These are phyloP conservation scores for Philereme transversata DNA, from an alignment of 2,888 invertebrate species.

Conservation along the genomic window DNA sequence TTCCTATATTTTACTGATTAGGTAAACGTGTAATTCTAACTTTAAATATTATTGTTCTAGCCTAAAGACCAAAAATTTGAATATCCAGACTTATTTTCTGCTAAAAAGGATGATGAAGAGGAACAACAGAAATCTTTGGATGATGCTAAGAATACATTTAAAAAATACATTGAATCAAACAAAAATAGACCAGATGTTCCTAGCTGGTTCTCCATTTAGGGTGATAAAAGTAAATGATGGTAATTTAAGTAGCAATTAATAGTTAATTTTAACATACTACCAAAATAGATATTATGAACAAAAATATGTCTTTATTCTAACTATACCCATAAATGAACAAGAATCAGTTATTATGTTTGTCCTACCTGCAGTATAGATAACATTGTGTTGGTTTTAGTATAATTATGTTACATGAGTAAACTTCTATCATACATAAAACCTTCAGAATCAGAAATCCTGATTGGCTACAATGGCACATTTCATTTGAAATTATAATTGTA, in stretches of 20 bases:
- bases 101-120: slow-evolving; percentile 78
- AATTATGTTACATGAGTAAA: too few species aligned
- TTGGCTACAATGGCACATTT: too few species aligned
- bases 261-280: background rate
- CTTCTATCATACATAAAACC: too few species aligned
- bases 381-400: too few species aligned
- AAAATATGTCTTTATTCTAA: slow-evolving; percentile 1
- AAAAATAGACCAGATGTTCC: slow-evolving; percentile 89
- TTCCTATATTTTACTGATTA: background rate
- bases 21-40: background rate
- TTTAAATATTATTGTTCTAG: slow-evolving; percentile 73
- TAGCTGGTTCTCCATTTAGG: slow-evolving; percentile 90
- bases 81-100: slow-evolving; percentile 89
- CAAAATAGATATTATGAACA: background rate
- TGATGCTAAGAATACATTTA: slow-evolving; percentile 85
- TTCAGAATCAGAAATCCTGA: too few species aligned
- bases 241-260: slow-evolving; percentile 7
- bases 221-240: slow-evolving; percentile 19
- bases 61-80: slow-evolving; percentile 88
- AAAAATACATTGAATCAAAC: slow-evolving; percentile 85
- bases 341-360: background rate
- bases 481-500: too few species aligned
- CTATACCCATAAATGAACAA: background rate
- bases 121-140: slow-evolving; percentile 85
- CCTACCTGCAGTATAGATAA: background rate